Conservation (phyloP, 2,888 invertebrate species). For the Xanthorhoe designata region DNA sequence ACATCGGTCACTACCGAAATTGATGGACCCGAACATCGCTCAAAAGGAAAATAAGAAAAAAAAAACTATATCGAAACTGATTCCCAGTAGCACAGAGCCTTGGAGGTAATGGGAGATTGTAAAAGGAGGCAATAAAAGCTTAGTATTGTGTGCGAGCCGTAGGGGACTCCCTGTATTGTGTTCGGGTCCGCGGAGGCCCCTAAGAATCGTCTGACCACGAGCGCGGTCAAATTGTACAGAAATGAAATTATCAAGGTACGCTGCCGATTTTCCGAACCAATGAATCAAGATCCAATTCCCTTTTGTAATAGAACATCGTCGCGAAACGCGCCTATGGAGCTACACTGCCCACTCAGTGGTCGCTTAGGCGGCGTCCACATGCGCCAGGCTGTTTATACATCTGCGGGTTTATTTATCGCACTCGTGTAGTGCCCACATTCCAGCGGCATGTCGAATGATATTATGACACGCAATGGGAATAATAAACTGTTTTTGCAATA, state of each 20-base stretch:
- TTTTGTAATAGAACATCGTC: slow-evolving; percentile 86
- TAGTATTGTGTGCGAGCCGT: slow-evolving; percentile 83
- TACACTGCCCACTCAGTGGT: slow-evolving; percentile 81
- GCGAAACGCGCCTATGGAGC: slow-evolving; percentile 80
- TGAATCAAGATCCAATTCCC: slow-evolving; percentile 86
- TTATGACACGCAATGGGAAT: slow-evolving; percentile 59
- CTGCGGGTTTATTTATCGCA: slow-evolving; percentile 54
- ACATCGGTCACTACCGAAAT: slow-evolving; percentile 64
- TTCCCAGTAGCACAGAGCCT: slow-evolving; percentile 79
- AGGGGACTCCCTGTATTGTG: slow-evolving; percentile 81
- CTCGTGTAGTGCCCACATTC: slow-evolving; percentile 55
- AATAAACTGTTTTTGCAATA: slow-evolving; percentile 54
- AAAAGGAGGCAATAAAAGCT: slow-evolving; percentile 86
- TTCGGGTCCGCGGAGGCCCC: slow-evolving; percentile 78
- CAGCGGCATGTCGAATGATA: slow-evolving; percentile 58
- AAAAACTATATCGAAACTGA: slow-evolving; percentile 82
- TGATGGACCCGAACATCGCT: slow-evolving; percentile 72
- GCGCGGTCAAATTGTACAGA: slow-evolving; percentile 86
- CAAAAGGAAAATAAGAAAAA: slow-evolving; percentile 73
- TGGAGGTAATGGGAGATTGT: slow-evolving; percentile 84
- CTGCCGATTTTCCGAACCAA: slow-evolving; percentile 86
- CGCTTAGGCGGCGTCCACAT: slow-evolving; percentile 69
- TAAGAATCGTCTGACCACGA: slow-evolving; percentile 83
- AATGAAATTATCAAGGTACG: slow-evolving; percentile 86
- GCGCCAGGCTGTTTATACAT: slow-evolving; percentile 45